Base-by-base conservation (phyloP, 2,888 invertebrate species). In the Augochlorella aurata region DNA sequence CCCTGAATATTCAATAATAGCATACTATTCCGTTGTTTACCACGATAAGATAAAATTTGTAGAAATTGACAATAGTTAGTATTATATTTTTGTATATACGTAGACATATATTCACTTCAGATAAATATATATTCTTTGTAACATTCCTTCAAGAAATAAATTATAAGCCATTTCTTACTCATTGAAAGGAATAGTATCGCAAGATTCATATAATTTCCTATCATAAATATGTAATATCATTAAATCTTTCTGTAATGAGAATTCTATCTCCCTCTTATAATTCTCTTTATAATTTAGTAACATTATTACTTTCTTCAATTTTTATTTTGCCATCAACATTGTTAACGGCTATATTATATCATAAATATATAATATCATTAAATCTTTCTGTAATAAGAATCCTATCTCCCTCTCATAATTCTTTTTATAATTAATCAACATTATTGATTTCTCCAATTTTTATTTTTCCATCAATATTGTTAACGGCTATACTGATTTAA, bases 331-430 rank as follows among this genome's bases (percentile, higher is more conserved):
- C 29, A 54, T 45, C 74, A n/a, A 71, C 47, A 65, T 18, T 24
- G 61, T n/a, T 47, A 38, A 63, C n/a, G 47, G 18, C 67, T 21
- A 24, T 47, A 47, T n/a, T n/a, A n/a, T 8, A 24, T 38, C 4
- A 54, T 38, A 78, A 24, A 54, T 49, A 47, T 45, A 69, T 45
- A 69, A 47, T 9, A 21, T 63, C 24, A 8, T 68, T 68, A 47
- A 68, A 65, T 24, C 18, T 61, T 65, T 10, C 18, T 58, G 7
- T 49, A 70, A 66, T 7, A 12, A 70, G 47, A 80, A 29, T 80
- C 21, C 8, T 71, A 61, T 47, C 47, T 54, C 44, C 29, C 29
- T 54, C 52, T 74, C 29, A 50, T n/a, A 72, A 21, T 10, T 47
- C 12, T 10, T 47, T 47, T 47, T 47, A 47, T 47, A 47, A 8